These are phyloP conservation scores for Hiodon alosoides DNA, from an alignment of 2,113 vertebrate genomes.

Conservation along the genomic window DNA sequence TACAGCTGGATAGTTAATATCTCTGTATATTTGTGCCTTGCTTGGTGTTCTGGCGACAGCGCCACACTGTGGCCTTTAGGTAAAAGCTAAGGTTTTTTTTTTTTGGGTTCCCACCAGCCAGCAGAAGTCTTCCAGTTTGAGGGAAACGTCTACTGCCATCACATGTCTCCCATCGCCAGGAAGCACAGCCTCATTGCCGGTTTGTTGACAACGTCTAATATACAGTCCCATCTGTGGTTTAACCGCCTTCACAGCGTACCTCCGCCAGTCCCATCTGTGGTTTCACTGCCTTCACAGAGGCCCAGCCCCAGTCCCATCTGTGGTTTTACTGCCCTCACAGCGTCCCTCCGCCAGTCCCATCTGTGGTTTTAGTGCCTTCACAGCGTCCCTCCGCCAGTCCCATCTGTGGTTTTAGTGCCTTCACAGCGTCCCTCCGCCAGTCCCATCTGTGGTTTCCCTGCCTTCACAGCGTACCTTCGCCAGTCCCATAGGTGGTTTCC, in stretches of 20 bases:
- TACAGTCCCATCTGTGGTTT: neutral
- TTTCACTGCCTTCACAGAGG: neutral
- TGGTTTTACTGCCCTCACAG: too few relatives aligned
- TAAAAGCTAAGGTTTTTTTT: neutral
- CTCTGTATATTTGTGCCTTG: neutral
- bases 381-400: too few relatives aligned
- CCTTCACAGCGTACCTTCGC: too few relatives aligned
- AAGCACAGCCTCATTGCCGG: conserved; percentile 94
- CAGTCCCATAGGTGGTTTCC: too few relatives aligned
- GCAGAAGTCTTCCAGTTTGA: conserved; percentile 90
- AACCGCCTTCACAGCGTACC: neutral
- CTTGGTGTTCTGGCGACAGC: neutral
- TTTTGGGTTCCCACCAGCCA: conserved; percentile 57
- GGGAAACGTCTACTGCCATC: conserved; percentile 86
- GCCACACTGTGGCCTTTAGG: neutral
- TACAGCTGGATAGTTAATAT: too few relatives aligned
- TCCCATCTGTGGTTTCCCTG: too few relatives aligned
- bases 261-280: neutral
- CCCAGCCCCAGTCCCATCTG: too few relatives aligned
- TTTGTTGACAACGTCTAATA: conserved; percentile 44
- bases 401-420: too few relatives aligned
- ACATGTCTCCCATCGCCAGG: conserved; percentile 86
- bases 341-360: too few relatives aligned
- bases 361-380: too few relatives aligned
- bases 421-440: too few relatives aligned